A percentile compares a stretch with the other conserved stretches of the same genome.
phyloP scores from a whole-genome alignment of 2,797 vertebrate genomes.

The Myotis pilosus region DNA sequence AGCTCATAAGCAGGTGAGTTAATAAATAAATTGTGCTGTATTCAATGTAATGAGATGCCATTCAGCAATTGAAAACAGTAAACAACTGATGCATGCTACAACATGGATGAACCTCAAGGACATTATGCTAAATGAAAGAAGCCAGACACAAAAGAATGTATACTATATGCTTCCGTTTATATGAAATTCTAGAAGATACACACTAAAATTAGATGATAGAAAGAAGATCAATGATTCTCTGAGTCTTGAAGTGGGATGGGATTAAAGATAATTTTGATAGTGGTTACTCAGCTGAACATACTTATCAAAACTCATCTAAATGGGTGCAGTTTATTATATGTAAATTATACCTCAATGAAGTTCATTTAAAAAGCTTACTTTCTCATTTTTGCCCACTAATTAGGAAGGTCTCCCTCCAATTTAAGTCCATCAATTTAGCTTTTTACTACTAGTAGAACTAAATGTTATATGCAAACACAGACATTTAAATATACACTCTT shows the following conservation, averaged over 20 bases:
- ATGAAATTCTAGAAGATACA: conserved; percentile 16
- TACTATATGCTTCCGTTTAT: neutral
- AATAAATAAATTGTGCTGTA: neutral
- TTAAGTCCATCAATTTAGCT: neutral
- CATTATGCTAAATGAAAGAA: neutral
- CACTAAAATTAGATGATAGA: neutral
- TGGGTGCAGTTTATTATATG: neutral
- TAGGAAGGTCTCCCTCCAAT: neutral
- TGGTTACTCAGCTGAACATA: neutral
- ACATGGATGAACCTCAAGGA: neutral
- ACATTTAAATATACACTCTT: neutral
- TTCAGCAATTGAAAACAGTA: neutral
- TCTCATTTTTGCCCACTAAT: neutral
- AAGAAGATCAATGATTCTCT: neutral
- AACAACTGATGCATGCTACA: neutral
- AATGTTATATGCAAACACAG: neutral
- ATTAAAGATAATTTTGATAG: neutral
- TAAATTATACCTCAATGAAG: neutral
- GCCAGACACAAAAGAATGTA: neutral
- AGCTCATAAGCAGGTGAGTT: neutral
- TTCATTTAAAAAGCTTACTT: neutral
- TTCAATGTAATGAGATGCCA: neutral
- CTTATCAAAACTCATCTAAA: conserved; percentile 18
- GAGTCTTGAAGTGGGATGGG: neutral
- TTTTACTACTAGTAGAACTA: neutral